These are phyloP conservation scores for Strigamia crassipes DNA, from an alignment of 2,888 invertebrate genomes.

Conservation along the genomic window DNA sequence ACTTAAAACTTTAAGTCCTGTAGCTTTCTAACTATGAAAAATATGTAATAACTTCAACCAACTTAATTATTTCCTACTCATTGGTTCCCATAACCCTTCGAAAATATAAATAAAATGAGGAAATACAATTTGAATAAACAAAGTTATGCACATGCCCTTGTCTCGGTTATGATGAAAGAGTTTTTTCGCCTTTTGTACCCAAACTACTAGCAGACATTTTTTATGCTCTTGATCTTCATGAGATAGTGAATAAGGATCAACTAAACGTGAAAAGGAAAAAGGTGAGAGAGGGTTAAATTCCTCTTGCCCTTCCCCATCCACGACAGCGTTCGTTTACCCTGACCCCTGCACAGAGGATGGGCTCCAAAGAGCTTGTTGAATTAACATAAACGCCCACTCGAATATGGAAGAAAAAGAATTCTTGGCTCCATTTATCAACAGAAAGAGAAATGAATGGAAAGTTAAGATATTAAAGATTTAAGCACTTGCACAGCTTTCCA, in stretches of 20 bases:
- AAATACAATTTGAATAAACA: background rate
- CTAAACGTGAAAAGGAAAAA: conserved; percentile 24
- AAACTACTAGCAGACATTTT: conserved; percentile 14
- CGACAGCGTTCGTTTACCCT: conserved; percentile 30
- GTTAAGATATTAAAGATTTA: background rate
- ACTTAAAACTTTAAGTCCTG: too few species aligned
- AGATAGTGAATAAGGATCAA: conserved; percentile 33
- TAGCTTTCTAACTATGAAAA: background rate
- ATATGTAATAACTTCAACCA: background rate
- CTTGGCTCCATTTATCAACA: background rate
- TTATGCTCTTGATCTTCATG: conserved; percentile 24
- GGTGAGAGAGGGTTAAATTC: conserved; percentile 34
- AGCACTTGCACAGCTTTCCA: background rate
- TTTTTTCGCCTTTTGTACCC: conserved; percentile 14
- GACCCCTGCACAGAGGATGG: conserved; percentile 33
- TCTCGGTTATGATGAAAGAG: background rate
- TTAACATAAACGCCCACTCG: conserved; percentile 25
- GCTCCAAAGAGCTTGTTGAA: background rate
- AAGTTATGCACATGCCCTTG: conserved; percentile 18
- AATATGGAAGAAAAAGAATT: background rate
- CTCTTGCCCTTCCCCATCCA: conserved; percentile 22
- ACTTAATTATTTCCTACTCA: background rate
- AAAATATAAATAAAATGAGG: conserved; percentile 15
- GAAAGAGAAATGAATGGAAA: background rate
- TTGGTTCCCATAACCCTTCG: background rate